phyloP scores from a whole-genome alignment of 2,888 invertebrate genomes.

The Beris morrisii region DNA sequence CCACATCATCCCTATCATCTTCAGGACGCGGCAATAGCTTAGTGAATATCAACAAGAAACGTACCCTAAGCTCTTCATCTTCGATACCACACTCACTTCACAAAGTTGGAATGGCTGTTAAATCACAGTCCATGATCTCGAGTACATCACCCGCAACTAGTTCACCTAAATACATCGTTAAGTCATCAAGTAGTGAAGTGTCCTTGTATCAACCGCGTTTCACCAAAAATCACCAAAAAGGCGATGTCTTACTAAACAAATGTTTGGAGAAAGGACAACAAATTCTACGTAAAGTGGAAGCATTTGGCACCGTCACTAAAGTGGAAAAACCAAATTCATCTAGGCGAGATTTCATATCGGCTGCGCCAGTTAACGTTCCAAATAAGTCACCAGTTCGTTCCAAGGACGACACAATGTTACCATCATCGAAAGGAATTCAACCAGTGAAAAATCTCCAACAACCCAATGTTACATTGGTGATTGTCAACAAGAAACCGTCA shows the following conservation, averaged over 20 bases:
- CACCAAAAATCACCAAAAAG: constrained; percentile 34
- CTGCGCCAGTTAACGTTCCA: neutral
- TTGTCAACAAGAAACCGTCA: constrained; percentile 23
- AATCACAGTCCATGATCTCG: constrained; percentile 17
- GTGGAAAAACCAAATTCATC: constrained; percentile 28
- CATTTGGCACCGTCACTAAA: constrained; percentile 42
- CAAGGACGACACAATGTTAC: constrained; percentile 7
- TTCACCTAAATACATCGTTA: constrained; percentile 31
- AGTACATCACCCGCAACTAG: neutral
- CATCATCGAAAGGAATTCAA: too few relatives aligned
- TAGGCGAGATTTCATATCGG: constrained; percentile 27
- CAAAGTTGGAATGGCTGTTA: constrained; percentile 40
- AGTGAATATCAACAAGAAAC: constrained; percentile 22
- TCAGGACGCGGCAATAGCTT: constrained; percentile 18
- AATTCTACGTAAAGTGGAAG: constrained; percentile 52
- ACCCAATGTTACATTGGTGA: constrained; percentile 18
- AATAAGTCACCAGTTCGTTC: neutral
- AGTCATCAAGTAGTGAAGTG: constrained; percentile 42
- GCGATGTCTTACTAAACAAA: constrained; percentile 52
- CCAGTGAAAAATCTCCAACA: neutral
- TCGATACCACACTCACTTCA: constrained; percentile 42
- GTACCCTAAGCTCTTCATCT: constrained; percentile 38
- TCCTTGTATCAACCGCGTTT: constrained; percentile 33
- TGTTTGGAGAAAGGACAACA: constrained; percentile 55
- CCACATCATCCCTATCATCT: constrained; percentile 28